phyloP scores from a whole-genome alignment of 2,888 invertebrate species.

The Tenthredo notha region DNA sequence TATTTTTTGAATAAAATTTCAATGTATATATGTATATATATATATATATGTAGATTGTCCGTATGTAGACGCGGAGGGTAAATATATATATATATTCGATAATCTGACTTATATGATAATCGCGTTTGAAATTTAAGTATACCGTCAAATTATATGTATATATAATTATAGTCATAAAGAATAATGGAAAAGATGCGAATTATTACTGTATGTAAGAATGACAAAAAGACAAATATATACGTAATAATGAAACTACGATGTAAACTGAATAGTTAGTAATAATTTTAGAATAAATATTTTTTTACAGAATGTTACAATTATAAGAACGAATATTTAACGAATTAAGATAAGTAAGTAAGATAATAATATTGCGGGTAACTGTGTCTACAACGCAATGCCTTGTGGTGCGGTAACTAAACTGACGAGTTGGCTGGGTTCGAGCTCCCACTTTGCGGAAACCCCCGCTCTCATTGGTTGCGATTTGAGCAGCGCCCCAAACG shows the following conservation, averaged over 20 bases:
- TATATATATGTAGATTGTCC: slow-evolving; percentile 4
- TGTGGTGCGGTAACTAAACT: slow-evolving; percentile 79
- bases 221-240: not conserved
- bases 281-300: slow-evolving; percentile 3
- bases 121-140: slow-evolving; percentile 8
- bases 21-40: not conserved
- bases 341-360: slow-evolving; percentile 70
- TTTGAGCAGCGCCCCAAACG: slow-evolving; percentile 20
- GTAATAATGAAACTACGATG: slow-evolving; percentile 22
- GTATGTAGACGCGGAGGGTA: slow-evolving; percentile 11
- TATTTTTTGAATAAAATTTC: not conserved
- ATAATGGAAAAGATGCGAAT: not conserved
- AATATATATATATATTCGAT: slow-evolving; percentile 21
- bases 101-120: not conserved
- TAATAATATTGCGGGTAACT: slow-evolving; percentile 77
- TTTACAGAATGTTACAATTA: slow-evolving; percentile 25
- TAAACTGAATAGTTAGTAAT: slow-evolving; percentile 33
- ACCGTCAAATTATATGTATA: not conserved
- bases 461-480: slow-evolving; percentile 46
- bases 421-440: slow-evolving; percentile 67
- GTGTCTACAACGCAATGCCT: slow-evolving; percentile 78
- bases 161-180: not conserved
- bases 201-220: slow-evolving; percentile 8
- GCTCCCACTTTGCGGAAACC: slow-evolving; percentile 57
- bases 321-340: slow-evolving; percentile 56